Base-by-base conservation (phyloP, 2,888 invertebrate genomes). In the Eilema caniola region DNA sequence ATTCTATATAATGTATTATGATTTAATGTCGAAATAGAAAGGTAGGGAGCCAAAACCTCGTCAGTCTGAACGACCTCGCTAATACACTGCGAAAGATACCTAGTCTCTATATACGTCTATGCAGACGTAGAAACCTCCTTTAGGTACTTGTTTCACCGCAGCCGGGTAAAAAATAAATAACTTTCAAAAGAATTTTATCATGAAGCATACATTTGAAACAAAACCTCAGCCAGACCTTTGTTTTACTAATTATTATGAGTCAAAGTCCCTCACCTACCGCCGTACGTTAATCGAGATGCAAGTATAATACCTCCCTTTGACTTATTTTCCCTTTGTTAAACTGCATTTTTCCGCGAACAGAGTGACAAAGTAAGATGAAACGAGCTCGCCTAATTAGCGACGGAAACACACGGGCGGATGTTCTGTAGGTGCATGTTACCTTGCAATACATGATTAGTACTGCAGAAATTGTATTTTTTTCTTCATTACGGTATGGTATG, bases 301-400 rank as follows among this genome's bases (percentile, higher is more conserved):
- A 82, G 79, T 70, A 75, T 71, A 79, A 83, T 83, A 71, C 69
- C 62, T 85, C 88, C 86, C 90, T 91, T 90, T 91, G 89, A 88
- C 90, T 88, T 86, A 85, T 81, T 86, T 86, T 82, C 84, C 84
- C 89, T 90, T 91, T 93, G 91, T 92, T 88, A 84, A 78, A 85
- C 84, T 88, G 88, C 86, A 85, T 87, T 86, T 89, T 93, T 93
- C 93, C 88, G 83, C 87, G 92, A 93, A 93, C 83, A 83, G 85
- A 85, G 88, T 89, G 91, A 92, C 93, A 93, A 92, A 91, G 90
- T 89, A 86, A 87, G 87, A 89, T 88, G 88, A 89, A 89, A 88
- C 86, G 86, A 85, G 85, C 82, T 85, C 81, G 84, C 84, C 90
- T 93, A 93, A 93, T 93, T 93, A 92, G 84, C 80, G 80, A 67